Conservation (phyloP, 2,797 vertebrate species). For the Sphenopsis melanotis region DNA sequence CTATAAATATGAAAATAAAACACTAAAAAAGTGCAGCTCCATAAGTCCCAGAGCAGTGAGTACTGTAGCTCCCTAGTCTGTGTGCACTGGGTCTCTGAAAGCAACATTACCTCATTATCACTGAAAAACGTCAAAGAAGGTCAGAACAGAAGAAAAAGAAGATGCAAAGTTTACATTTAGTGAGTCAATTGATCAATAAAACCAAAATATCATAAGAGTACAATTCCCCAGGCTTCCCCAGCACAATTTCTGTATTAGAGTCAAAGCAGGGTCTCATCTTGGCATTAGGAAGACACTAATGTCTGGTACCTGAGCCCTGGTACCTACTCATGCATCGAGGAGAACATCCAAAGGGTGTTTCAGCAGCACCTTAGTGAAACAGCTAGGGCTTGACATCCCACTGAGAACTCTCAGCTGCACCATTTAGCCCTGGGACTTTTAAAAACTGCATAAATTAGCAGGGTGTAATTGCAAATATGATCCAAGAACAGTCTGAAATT, state of each 20-base stretch:
- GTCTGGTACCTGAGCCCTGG: too few relatives aligned
- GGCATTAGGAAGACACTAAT: background rate
- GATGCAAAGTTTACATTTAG: background rate
- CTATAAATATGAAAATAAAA: background rate
- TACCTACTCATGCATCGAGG: background rate
- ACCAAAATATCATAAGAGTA: background rate
- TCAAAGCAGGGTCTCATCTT: background rate
- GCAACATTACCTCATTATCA: background rate
- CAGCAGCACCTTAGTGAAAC: conserved; percentile 3
- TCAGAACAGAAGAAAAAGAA: background rate
- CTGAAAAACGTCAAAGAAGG: background rate
- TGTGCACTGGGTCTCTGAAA: background rate
- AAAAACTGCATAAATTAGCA: conserved; percentile 1
- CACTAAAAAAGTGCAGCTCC: background rate
- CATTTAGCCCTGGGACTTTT: background rate
- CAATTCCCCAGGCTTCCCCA: background rate
- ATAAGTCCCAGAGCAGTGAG: background rate
- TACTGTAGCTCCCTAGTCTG: background rate
- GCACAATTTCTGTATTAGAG: background rate
- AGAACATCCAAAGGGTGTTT: background rate
- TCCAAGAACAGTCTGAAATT: background rate
- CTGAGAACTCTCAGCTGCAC: conserved; percentile 30
- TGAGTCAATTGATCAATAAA: background rate
- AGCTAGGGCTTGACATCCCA: background rate
- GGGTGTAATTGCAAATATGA: conserved; percentile 3